Evolutionary conservation across 2,797 vertebrate species (phyloP).

Genomic region (Falco columbarius): DNA sequence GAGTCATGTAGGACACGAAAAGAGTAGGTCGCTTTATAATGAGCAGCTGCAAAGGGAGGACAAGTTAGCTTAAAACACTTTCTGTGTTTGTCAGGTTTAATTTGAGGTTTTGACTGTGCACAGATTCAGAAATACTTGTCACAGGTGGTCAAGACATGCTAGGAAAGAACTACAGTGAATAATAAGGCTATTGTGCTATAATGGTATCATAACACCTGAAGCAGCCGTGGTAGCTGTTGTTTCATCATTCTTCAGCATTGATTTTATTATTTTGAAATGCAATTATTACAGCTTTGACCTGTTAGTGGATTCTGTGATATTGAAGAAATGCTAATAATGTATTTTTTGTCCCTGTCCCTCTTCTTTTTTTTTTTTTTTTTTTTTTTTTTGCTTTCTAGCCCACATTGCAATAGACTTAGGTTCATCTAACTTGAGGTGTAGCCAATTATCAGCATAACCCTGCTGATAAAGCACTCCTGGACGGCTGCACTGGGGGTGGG

Average conservation of each 20-base stretch:
- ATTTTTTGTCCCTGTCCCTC: background rate
- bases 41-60: conserved; percentile 35
- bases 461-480: background rate
- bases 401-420: background rate
- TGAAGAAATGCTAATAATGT: background rate
- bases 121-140: conserved; percentile 11
- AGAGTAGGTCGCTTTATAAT: conserved; percentile 27
- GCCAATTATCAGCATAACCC: background rate
- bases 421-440: background rate
- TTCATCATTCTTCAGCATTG: conserved; percentile 13
- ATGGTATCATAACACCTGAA: background rate
- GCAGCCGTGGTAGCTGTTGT: background rate
- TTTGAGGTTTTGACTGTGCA: conserved; percentile 45
- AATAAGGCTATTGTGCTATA: background rate
- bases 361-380: background rate
- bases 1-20: conserved; percentile 36
- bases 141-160: conserved; percentile 22
- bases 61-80: conserved; percentile 47
- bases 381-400: background rate
- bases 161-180: conserved; percentile 14
- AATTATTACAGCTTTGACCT: background rate
- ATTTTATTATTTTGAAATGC: background rate
- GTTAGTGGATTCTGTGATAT: background rate
- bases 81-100: conserved; percentile 62
- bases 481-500: background rate